Evolutionary conservation across 2,888 invertebrate genomes (phyloP).

Genomic region (Sinohyriopsis cumingii): DNA sequence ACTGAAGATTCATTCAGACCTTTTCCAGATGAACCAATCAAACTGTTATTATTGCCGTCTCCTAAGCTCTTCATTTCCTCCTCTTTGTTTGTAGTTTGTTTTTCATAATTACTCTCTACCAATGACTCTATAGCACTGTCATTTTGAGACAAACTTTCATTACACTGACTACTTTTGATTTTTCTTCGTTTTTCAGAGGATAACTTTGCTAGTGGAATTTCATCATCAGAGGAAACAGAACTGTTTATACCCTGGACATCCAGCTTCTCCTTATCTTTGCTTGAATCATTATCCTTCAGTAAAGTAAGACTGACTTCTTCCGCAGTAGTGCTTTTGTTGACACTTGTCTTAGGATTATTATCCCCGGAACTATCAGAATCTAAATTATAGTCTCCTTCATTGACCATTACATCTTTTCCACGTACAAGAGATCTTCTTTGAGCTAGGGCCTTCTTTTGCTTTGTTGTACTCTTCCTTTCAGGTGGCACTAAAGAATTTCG

Average conservation of each 20-base stretch:
- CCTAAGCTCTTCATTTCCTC: neutral
- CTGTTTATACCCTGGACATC: neutral
- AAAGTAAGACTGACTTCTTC: neutral
- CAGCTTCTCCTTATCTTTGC: neutral
- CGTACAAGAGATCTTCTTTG: slow-evolving; percentile 32
- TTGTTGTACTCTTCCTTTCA: slow-evolving; percentile 50
- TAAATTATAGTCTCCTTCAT: slow-evolving; percentile 1
- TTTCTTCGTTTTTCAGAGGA: neutral
- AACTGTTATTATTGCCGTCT: no score
- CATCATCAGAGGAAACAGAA: slow-evolving; percentile 17
- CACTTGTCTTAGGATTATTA: neutral
- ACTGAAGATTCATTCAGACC: no score
- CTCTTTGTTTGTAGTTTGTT: neutral
- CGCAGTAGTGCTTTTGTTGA: neutral
- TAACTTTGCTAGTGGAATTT: slow-evolving; percentile 11
- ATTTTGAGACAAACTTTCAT: slow-evolving; percentile 5
- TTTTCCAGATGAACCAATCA: no score
- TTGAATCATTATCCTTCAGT: slow-evolving; percentile 15
- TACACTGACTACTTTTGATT: neutral
- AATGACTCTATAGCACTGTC: neutral
- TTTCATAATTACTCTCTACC: neutral
- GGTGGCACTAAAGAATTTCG: slow-evolving; percentile 29
- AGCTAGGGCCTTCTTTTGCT: slow-evolving; percentile 49
- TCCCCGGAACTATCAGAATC: slow-evolving; percentile 13
- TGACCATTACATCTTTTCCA: slow-evolving; percentile 20